Evolutionary conservation across 2,113 vertebrate genomes (phyloP), one percentile per base, ranked within the genome.

Genomic region (Scytalopus superciliaris): DNA sequence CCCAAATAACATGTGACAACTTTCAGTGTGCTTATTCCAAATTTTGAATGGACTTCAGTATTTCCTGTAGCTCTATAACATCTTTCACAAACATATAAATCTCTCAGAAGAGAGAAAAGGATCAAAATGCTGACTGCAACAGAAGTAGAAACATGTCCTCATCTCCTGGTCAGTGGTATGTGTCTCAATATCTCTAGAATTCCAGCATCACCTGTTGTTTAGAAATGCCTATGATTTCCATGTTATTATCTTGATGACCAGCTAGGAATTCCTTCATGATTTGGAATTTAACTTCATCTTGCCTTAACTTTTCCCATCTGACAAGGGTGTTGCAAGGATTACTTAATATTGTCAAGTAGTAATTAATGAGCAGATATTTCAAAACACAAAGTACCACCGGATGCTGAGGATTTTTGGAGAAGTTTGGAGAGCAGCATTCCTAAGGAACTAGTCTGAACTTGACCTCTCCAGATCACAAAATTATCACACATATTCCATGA

Each of bases 391-490:
- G 12, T 49, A 53, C 66, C 0, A 3, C 47, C 19, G 40, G 52
- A 77, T 44, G 68, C n/a, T 79, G 69, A 92, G 84, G 56, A 89
- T 92, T 90, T 93, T 81, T 2, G 7, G 64, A 25, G 19, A 33
- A 66, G 53, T 76, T 84, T 56, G 31, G 37, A 84, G 67, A 60
- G 49, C 40, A 53, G 15, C 77, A 93, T 92, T 94, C 88, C 82
- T 88, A 19, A 87, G 80, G 53, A 93, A 30, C 88, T 42, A 84
- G 85, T 96, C 86, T 92, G 73, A 96, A 87, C 86, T 40, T 75
- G 83, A 88, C 53, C 49, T 63, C 53, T 53, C 52, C 70, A 3
- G 7, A 67, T 81, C 66, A 45, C 56, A 75, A 87, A 95, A 74
- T 74, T 53, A 56, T 86, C 73, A 47, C 12, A 55, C 18, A 31